These are phyloP conservation scores for Cremastinae sp. DNA, from an alignment of 2,888 invertebrate genomes.

Conservation along the genomic window DNA sequence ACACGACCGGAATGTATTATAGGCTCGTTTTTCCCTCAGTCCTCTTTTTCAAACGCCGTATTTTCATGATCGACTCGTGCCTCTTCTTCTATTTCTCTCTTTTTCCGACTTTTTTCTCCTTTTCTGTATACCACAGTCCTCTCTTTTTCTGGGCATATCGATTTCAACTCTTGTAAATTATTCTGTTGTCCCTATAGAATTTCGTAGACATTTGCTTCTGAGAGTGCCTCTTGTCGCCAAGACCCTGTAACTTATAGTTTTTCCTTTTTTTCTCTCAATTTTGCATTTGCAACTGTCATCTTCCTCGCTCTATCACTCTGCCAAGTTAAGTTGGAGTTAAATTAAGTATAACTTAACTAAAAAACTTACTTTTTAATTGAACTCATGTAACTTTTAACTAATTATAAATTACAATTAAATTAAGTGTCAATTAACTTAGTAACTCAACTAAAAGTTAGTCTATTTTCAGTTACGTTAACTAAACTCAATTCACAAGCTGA, in stretches of 20 bases:
- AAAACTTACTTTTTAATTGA: too few relatives aligned
- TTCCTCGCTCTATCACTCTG: not conserved
- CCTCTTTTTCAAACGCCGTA: constrained; percentile 63
- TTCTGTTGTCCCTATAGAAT: constrained; percentile 53
- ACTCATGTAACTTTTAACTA: too few relatives aligned
- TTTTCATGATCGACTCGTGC: constrained; percentile 73
- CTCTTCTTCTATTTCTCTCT: constrained; percentile 38
- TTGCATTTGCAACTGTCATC: constrained; percentile 24
- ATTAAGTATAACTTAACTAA: too few relatives aligned
- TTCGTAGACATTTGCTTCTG: constrained; percentile 25
- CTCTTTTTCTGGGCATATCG: constrained; percentile 71
- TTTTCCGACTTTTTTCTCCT: constrained; percentile 5
- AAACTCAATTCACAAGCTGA: too few relatives aligned
- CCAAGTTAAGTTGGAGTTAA: too few relatives aligned
- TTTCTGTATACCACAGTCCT: too few relatives aligned
- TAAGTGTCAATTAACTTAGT: too few relatives aligned
- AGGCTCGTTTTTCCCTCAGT: constrained; percentile 61
- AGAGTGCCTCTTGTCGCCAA: constrained; percentile 53
- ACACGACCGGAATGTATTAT: constrained; percentile 9
- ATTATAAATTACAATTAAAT: too few relatives aligned
- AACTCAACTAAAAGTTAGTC: too few relatives aligned
- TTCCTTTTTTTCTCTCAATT: constrained; percentile 14
- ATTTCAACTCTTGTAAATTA: constrained; percentile 77
- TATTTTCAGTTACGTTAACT: too few relatives aligned
- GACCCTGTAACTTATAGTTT: constrained; percentile 57